These are phyloP conservation scores for Bombyx mandarina DNA, from an alignment of 1,140 invertebrate genomes.

Conservation along the genomic window DNA sequence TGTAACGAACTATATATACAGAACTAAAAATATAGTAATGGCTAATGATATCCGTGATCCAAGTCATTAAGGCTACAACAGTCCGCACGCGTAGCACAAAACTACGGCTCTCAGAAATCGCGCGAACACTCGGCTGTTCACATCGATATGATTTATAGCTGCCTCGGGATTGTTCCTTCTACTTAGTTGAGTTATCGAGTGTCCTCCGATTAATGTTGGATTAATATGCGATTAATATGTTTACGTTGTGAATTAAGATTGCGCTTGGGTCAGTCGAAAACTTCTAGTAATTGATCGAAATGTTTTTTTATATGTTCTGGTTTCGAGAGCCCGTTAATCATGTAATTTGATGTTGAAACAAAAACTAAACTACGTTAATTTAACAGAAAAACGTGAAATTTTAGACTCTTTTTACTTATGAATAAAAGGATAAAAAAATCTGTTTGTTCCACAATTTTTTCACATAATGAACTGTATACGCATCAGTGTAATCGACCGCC, in stretches of 20 bases:
- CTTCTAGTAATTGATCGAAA: no score
- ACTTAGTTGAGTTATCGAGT: no score
- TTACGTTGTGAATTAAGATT: slow-evolving; percentile 2
- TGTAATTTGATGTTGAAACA: no score
- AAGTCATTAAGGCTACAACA: slow-evolving; percentile 27
- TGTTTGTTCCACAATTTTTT: slow-evolving; percentile 13
- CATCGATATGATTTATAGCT: slow-evolving; percentile 58
- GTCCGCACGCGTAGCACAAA: slow-evolving; percentile 40
- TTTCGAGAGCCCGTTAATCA: no score
- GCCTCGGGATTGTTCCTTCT: slow-evolving; percentile 9
- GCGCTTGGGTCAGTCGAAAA: no score
- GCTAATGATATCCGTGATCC: slow-evolving; percentile 33
- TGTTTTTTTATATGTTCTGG: no score
- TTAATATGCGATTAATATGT: slow-evolving; percentile 1
- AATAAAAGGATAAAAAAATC: no score
- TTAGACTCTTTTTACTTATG: no score
- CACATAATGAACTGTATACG: slow-evolving; percentile 42
- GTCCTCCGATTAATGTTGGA: background rate
- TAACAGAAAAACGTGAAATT: no score
- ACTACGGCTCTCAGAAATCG: slow-evolving; percentile 48
- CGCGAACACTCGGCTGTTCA: slow-evolving; percentile 39
- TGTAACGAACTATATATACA: no score
- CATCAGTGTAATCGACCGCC: slow-evolving; percentile 51
- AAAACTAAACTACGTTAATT: no score
- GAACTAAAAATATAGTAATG: background rate